These are phyloP conservation scores for Colossoma macropomum DNA, from an alignment of 2,113 vertebrate genomes.

Conservation along the genomic window DNA sequence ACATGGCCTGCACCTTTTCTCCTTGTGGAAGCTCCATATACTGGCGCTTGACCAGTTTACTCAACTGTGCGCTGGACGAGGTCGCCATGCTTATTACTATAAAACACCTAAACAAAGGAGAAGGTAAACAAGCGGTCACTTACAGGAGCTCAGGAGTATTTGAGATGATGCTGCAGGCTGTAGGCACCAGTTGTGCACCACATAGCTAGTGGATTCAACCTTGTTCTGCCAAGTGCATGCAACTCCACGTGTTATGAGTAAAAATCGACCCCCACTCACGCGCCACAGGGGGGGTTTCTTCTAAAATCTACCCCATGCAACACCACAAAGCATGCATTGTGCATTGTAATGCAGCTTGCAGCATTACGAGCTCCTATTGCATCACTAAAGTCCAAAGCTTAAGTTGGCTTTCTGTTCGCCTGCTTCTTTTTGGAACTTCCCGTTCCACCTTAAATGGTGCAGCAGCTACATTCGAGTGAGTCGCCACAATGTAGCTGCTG, in stretches of 20 bases:
- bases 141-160: not conserved
- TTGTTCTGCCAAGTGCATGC: not conserved
- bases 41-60: constrained; percentile 90
- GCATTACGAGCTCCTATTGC: not conserved
- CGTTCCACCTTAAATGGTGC: not conserved
- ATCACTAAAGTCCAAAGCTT: not conserved
- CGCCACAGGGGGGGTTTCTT: not conserved
- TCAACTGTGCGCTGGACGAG: constrained; percentile 87
- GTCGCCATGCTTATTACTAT: constrained; percentile 85
- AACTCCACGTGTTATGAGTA: not conserved
- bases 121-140: not conserved
- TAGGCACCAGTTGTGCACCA: too few relatives aligned
- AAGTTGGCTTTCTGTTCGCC: too few relatives aligned
- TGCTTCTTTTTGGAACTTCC: not conserved
- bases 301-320: not conserved
- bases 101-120: constrained; percentile 62
- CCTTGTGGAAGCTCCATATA: constrained; percentile 93
- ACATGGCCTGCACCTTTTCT: constrained; percentile 91
- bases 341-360: not conserved
- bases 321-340: not conserved
- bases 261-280: not conserved
- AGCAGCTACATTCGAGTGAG: not conserved
- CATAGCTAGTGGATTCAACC: too few relatives aligned
- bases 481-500: too few relatives aligned
- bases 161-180: not conserved